These are phyloP conservation scores for Hyles euphorbiae DNA, from an alignment of 1,140 invertebrate genomes.

Conservation along the genomic window DNA sequence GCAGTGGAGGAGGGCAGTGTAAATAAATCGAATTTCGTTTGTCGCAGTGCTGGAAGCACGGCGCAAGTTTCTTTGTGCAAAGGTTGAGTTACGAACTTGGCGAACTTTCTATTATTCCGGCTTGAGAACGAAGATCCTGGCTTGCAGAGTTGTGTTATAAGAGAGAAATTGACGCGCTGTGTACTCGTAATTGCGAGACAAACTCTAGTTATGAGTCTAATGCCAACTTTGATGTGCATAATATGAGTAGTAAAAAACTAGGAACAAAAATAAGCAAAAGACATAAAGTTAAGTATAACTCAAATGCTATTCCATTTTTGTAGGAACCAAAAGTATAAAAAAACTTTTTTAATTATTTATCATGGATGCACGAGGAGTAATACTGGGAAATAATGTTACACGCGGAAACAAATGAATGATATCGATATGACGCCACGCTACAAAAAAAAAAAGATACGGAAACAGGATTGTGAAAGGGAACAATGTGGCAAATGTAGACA, in stretches of 20 bases:
- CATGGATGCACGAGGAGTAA: no score
- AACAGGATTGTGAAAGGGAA: conserved; percentile 1
- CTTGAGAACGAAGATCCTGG: conserved; percentile 8
- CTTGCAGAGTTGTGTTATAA: conserved; percentile 7
- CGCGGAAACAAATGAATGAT: no score
- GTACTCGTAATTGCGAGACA: conserved; percentile 2
- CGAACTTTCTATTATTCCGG: conserved; percentile 16
- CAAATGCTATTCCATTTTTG: no score
- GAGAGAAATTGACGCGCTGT: conserved; percentile 12
- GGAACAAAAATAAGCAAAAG: no score
- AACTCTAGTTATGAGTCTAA: background rate
- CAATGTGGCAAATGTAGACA: conserved; percentile 19
- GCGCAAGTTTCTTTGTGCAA: conserved; percentile 31
- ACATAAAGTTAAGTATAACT: no score
- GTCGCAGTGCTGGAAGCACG: conserved; percentile 8
- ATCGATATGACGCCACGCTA: no score
- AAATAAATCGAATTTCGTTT: conserved; percentile 46
- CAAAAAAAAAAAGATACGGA: no score
- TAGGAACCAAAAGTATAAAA: no score
- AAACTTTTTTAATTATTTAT: no score
- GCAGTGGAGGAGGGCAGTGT: conserved; percentile 6
- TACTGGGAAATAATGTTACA: no score
- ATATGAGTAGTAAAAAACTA: no score
- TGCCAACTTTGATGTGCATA: no score
- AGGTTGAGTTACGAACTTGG: conserved; percentile 13